Evolutionary conservation across 1,140 invertebrate genomes (phyloP).

Genomic region (Caenorhabditis tropicalis): DNA sequence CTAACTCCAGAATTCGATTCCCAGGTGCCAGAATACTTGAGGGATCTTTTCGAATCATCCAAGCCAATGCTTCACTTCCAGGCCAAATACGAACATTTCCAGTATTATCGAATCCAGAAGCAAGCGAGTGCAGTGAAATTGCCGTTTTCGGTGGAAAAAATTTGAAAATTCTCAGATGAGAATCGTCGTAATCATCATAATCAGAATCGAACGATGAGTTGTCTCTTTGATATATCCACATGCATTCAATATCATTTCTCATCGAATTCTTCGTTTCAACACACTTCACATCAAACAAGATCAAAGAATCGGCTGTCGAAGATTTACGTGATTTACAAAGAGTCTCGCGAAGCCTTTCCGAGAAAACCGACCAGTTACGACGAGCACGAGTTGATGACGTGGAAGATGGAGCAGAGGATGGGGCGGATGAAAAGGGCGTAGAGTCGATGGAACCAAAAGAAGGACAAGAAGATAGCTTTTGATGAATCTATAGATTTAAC

Average conservation of each 20-base stretch:
- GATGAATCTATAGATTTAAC: background rate
- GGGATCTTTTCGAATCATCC: background rate
- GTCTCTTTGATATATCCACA: constrained; percentile 17
- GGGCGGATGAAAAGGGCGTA: background rate
- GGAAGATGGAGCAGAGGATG: background rate
- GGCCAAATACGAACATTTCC: constrained; percentile 51
- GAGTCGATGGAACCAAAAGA: background rate
- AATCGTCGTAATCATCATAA: background rate
- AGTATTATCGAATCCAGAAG: constrained; percentile 48
- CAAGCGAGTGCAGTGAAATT: background rate
- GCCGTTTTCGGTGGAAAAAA: background rate
- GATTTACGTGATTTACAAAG: background rate
- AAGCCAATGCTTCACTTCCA: constrained; percentile 49
- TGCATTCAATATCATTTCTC: background rate
- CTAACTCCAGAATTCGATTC: constrained; percentile 29
- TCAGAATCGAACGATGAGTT: background rate
- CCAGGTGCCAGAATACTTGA: background rate
- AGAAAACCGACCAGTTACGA: constrained; percentile 46
- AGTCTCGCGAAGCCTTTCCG: constrained; percentile 16
- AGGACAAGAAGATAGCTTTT: constrained; percentile 1
- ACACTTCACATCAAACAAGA: constrained; percentile 36
- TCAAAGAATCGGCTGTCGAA: background rate
- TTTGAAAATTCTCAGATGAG: background rate
- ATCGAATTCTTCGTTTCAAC: background rate
- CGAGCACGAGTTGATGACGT: constrained; percentile 35